A percentile compares a stretch with the other conserved stretches of the same genome.
Conservation (phyloP, 1,140 invertebrate species). For the Lepeophtheirus salmonis region DNA sequence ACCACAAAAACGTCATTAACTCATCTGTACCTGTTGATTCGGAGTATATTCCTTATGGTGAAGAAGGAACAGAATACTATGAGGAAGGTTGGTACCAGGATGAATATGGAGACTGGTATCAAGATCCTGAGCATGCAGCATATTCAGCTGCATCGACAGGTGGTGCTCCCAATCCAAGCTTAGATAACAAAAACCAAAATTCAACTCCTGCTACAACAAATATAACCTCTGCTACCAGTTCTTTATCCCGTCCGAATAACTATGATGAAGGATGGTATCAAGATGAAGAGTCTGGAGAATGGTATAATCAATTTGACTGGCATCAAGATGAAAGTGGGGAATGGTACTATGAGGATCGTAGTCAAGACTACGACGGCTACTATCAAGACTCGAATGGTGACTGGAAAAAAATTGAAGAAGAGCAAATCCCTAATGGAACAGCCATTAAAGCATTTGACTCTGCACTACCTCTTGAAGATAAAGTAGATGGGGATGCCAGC, state of each 20-base stretch:
- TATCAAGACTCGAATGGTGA: conserved; percentile 22
- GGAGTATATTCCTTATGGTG: conserved; percentile 7
- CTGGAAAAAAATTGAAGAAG: conserved; percentile 22
- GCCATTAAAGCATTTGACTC: background rate
- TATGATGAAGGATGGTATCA: conserved; percentile 19
- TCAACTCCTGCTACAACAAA: background rate
- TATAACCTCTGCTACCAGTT: background rate
- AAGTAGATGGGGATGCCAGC: background rate
- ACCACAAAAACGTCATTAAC: background rate
- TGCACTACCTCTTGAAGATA: background rate
- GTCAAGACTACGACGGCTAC: conserved; percentile 8
- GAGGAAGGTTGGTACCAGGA: conserved; percentile 13
- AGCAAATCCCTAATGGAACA: conserved; percentile 4
- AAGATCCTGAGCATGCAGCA: background rate
- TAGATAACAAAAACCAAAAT: background rate
- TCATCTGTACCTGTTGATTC: background rate
- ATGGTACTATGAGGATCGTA: conserved; percentile 20
- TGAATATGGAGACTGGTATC: conserved; percentile 13
- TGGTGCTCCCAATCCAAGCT: background rate
- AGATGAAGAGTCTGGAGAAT: conserved; percentile 18
- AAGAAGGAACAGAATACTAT: background rate
- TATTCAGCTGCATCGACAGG: background rate
- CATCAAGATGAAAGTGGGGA: conserved; percentile 21
- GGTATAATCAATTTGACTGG: conserved; percentile 22
- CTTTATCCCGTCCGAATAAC: background rate